These are phyloP conservation scores for Poeciliopsis turrubarensis DNA, from an alignment of 2,113 vertebrate genomes.

Conservation along the genomic window DNA sequence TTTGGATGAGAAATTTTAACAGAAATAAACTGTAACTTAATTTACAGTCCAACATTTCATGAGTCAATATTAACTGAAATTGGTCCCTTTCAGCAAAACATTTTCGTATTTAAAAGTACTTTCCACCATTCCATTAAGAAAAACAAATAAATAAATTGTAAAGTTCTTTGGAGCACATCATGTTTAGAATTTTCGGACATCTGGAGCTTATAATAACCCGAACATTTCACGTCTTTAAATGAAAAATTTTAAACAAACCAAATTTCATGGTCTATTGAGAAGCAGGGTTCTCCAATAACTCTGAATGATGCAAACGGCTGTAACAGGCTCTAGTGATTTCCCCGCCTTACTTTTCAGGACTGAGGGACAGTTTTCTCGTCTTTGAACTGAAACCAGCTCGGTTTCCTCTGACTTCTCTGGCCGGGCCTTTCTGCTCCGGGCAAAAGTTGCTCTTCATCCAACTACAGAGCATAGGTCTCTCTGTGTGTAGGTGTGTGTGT, in stretches of 20 bases:
- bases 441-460: neutral
- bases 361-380: slow-evolving; percentile 11
- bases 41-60: too few species aligned
- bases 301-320: slow-evolving; percentile 50
- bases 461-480: neutral
- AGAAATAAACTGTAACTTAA: too few species aligned
- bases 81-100: too few species aligned
- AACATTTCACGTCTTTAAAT: neutral
- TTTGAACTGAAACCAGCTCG: slow-evolving; percentile 38
- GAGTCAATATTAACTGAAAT: too few species aligned
- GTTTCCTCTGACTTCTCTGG: slow-evolving; percentile 21
- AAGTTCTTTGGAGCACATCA: neutral
- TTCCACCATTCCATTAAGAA: too few species aligned
- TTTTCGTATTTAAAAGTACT: too few species aligned
- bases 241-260: slow-evolving; percentile 1
- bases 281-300: slow-evolving; percentile 34
- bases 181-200: neutral
- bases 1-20: too few species aligned
- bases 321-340: slow-evolving; percentile 36
- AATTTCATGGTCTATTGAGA: slow-evolving; percentile 4
- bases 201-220: too few species aligned
- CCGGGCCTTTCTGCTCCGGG: slow-evolving; percentile 27
- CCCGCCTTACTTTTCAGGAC: slow-evolving; percentile 25
- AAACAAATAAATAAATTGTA: too few species aligned
- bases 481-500: too few species aligned